phyloP scores from a whole-genome alignment of 2,888 invertebrate species.

The Agrochola lota region DNA sequence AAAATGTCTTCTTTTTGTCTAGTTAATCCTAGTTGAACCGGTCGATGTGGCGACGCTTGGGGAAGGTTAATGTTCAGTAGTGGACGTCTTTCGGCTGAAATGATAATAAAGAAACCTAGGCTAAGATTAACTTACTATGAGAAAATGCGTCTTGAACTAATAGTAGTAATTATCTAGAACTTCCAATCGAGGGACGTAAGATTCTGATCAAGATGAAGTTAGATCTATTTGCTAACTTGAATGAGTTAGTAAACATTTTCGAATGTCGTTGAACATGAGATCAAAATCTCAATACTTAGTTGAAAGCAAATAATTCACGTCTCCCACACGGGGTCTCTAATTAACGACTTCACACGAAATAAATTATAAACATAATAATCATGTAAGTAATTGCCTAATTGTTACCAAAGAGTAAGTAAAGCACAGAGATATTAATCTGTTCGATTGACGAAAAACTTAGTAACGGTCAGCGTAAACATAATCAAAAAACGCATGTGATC shows the following conservation, averaged over 20 bases:
- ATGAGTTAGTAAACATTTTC: conserved; percentile 1
- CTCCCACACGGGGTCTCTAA: neutral
- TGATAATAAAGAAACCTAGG: neutral
- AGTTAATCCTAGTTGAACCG: neutral
- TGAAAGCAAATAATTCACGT: conserved; percentile 15
- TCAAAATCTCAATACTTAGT: neutral
- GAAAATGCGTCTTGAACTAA: neutral
- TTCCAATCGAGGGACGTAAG: neutral
- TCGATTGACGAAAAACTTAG: neutral
- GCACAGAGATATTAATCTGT: conserved; percentile 1
- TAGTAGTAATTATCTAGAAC: too few species aligned
- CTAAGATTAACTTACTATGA: neutral
- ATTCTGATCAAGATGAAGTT: neutral
- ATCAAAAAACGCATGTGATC: neutral
- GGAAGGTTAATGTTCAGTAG: neutral
- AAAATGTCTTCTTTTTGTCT: neutral
- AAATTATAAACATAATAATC: conserved; percentile 8
- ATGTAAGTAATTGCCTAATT: conserved; percentile 39
- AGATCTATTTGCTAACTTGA: neutral
- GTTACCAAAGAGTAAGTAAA: neutral
- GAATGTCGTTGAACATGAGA: neutral
- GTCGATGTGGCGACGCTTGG: too few species aligned
- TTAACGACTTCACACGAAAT: conserved; percentile 19
- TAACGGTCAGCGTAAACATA: neutral
- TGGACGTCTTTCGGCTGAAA: neutral